Conservation (phyloP, 2,888 invertebrate species). For the Aleiodes leptofemur region DNA sequence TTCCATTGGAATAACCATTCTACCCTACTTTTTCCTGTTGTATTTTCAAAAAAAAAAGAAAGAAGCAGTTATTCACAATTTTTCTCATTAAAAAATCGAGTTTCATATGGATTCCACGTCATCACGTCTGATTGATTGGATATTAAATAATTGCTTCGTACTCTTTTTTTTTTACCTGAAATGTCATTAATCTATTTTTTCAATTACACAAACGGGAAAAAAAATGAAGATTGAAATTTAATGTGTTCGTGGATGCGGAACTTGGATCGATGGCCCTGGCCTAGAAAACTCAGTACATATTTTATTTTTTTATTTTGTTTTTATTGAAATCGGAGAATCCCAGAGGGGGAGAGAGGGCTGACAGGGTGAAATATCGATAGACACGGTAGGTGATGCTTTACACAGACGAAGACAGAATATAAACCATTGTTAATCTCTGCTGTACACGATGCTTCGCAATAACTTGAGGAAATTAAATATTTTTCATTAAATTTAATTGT, state of each 20-base stretch:
- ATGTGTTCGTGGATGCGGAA: constrained; percentile 41
- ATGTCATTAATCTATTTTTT: constrained; percentile 3
- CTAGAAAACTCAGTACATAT: constrained; percentile 52
- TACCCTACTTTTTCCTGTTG: background rate
- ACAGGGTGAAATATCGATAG: constrained; percentile 42
- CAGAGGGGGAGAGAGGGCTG: background rate
- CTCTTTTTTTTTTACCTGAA: background rate
- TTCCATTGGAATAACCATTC: too few relatives aligned
- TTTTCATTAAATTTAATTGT: background rate
- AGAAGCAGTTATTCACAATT: background rate
- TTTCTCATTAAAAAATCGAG: too few relatives aligned
- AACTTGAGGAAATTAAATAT: constrained; percentile 29
- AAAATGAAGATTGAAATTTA: constrained; percentile 45
- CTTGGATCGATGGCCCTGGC: constrained; percentile 54
- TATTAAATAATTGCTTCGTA: background rate
- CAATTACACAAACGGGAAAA: constrained; percentile 23
- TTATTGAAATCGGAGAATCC: constrained; percentile 55
- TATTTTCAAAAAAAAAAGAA: background rate
- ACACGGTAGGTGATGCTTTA: background rate
- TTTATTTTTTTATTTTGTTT: constrained; percentile 25
- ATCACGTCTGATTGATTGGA: background rate
- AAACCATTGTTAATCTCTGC: constrained; percentile 8
- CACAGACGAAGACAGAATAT: constrained; percentile 35
- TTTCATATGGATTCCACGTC: background rate
- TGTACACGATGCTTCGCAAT: constrained; percentile 14